These are phyloP conservation scores for Atethmia centrago DNA, from an alignment of 2,888 invertebrate species.

Conservation along the genomic window DNA sequence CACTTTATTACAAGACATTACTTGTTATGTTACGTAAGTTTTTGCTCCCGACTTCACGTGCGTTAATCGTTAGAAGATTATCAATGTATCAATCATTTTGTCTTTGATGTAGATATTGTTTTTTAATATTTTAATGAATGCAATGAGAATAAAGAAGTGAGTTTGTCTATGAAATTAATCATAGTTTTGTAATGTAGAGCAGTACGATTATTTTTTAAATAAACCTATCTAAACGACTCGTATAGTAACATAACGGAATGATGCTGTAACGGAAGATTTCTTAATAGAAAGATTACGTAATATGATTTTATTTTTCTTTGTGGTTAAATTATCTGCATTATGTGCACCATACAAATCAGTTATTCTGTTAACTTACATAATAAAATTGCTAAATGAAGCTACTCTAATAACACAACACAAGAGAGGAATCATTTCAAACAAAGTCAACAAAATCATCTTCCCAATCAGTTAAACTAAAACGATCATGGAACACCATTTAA, in stretches of 20 bases:
- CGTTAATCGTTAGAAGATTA: constrained; percentile 31
- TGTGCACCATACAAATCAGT: too few relatives aligned
- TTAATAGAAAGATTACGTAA: too few relatives aligned
- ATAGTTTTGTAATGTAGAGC: constrained; percentile 4
- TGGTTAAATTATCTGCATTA: too few relatives aligned
- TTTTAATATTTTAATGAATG: constrained; percentile 8
- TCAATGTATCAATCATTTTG: constrained; percentile 52
- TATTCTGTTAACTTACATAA: too few relatives aligned
- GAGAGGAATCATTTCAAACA: neutral
- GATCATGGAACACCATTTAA: constrained; percentile 50
- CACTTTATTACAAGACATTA: too few relatives aligned
- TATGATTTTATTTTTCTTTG: too few relatives aligned
- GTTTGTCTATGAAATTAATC: constrained; percentile 6
- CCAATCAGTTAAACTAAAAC: constrained; percentile 34
- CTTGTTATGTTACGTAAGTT: constrained; percentile 37
- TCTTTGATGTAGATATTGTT: constrained; percentile 14
- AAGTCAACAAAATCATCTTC: neutral
- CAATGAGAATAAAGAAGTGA: neutral
- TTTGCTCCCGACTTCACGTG: constrained; percentile 24
- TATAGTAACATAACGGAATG: too few relatives aligned
- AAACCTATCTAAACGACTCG: too few relatives aligned
- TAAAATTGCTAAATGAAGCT: neutral
- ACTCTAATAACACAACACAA: neutral
- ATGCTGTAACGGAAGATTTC: too few relatives aligned
- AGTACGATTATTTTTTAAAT: too few relatives aligned